Percentiles rank a stretch among this genome's conserved stretches.
Conservation (phyloP, 2,113 vertebrate species). For the Hippocampus abdominalis region DNA sequence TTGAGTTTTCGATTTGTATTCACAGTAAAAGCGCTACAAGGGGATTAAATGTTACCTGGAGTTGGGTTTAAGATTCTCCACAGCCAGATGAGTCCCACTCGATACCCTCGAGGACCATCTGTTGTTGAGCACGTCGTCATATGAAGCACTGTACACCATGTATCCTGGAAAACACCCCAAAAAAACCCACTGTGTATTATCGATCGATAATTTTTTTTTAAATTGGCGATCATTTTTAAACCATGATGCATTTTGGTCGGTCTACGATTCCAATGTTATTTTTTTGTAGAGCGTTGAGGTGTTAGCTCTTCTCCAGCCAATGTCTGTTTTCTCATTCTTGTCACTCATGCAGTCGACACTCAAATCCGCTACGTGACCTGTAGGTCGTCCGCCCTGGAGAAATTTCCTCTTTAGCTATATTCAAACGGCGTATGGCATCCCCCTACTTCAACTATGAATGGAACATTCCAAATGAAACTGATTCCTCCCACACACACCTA, state of each 20-base stretch:
- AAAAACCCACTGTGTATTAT: not conserved
- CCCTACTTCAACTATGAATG: conserved; percentile 5
- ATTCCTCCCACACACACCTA: not conserved
- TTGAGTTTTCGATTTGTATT: too few species aligned
- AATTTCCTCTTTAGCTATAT: conserved; percentile 26
- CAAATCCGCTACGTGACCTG: conserved; percentile 20
- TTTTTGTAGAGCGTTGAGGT: not conserved
- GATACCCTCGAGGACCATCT: conserved; percentile 85
- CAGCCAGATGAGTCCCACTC: conserved; percentile 81
- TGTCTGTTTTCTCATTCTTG: conserved; percentile 26
- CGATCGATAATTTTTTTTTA: too few species aligned
- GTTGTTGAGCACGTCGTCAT: conserved; percentile 92
- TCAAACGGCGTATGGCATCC: conserved; percentile 18
- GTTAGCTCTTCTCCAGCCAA: conserved; percentile 16
- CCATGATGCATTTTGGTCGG: not conserved
- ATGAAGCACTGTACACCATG: conserved; percentile 93
- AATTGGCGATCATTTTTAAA: not conserved
- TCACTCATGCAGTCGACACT: conserved; percentile 21
- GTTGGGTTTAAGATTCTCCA: conserved; percentile 98
- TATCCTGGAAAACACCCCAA: conserved; percentile 75
- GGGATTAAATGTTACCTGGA: conserved; percentile 77
- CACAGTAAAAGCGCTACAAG: not conserved
- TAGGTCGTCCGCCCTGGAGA: conserved; percentile 31
- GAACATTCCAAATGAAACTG: conserved; percentile 11
- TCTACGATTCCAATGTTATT: not conserved